Conservation (phyloP, 2,888 invertebrate species). For the Acronicta aceris region DNA sequence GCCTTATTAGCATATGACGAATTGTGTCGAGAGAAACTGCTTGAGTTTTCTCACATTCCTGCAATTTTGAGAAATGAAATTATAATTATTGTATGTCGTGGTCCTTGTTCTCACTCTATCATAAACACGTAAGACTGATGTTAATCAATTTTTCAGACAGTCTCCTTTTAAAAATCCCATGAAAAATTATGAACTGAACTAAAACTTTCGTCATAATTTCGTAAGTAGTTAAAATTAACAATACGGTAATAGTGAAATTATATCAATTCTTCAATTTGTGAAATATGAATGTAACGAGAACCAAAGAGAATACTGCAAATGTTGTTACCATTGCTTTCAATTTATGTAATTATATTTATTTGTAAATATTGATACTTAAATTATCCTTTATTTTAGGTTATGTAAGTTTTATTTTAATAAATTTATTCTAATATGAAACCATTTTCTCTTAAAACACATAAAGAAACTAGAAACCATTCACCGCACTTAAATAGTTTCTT, state of each 20-base stretch:
- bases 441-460: background rate
- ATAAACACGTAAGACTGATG: too few relatives aligned
- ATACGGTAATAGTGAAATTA: background rate
- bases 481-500: too few relatives aligned
- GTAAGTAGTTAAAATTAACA: background rate
- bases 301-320: constrained; percentile 49
- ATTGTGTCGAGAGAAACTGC: constrained; percentile 16
- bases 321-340: constrained; percentile 37
- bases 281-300: constrained; percentile 17
- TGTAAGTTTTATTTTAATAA: constrained; percentile 16
- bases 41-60: constrained; percentile 14
- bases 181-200: too few relatives aligned
- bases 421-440: constrained; percentile 1
- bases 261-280: background rate
- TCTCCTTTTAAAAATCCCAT: too few relatives aligned
- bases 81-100: constrained; percentile 6
- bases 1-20: constrained; percentile 30
- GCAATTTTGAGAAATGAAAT: constrained; percentile 4
- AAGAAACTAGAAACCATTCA: too few relatives aligned
- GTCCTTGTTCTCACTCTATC: background rate
- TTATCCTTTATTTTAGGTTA: constrained; percentile 11
- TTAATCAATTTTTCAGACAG: too few relatives aligned
- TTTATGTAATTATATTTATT: constrained; percentile 36
- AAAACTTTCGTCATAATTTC: background rate
- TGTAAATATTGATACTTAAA: constrained; percentile 41